Evolutionary conservation across 2,797 vertebrate genomes (phyloP).

Genomic region (Eptatretus atami): DNA sequence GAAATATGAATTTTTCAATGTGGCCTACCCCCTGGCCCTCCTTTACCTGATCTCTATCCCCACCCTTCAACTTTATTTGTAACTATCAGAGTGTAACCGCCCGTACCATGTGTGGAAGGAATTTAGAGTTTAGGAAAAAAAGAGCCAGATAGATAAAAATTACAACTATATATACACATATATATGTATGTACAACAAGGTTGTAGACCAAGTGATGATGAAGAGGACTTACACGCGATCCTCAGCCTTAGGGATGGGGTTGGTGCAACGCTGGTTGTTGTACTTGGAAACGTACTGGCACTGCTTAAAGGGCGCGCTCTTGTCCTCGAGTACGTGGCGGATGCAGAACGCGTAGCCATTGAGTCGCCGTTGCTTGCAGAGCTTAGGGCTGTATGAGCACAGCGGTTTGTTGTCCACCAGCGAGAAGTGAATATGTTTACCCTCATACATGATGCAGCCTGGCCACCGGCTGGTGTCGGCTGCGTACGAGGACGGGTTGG

Average conservation of each 20-base stretch:
- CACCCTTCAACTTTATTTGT: too few relatives aligned
- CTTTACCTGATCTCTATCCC: too few relatives aligned
- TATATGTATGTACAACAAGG: too few relatives aligned
- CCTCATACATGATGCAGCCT: constrained; percentile 99
- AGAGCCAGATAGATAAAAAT: too few relatives aligned
- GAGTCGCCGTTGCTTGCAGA: constrained; percentile 97
- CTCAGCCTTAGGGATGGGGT: constrained; percentile 94
- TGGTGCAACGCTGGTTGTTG: constrained; percentile 98
- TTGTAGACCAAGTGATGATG: too few relatives aligned
- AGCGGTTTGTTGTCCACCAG: constrained; percentile 99
- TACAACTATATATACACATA: too few relatives aligned
- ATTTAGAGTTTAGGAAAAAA: too few relatives aligned
- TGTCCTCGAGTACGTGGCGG: constrained; percentile 95
- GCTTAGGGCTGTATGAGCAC: constrained; percentile 99
- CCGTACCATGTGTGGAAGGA: too few relatives aligned
- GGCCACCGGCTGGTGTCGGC: constrained; percentile 99
- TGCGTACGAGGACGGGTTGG: constrained; percentile 15
- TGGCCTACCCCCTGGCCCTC: too few relatives aligned
- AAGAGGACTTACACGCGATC: constrained; percentile 52
- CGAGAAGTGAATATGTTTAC: constrained; percentile 99
- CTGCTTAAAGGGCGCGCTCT: constrained; percentile 98
- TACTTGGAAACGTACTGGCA: constrained; percentile 99
- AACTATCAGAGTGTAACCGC: too few relatives aligned
- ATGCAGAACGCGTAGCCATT: constrained; percentile 99
- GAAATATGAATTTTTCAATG: too few relatives aligned